Evolutionary conservation across 2,888 invertebrate species (phyloP).

Genomic region (Oeneis ivallda): DNA sequence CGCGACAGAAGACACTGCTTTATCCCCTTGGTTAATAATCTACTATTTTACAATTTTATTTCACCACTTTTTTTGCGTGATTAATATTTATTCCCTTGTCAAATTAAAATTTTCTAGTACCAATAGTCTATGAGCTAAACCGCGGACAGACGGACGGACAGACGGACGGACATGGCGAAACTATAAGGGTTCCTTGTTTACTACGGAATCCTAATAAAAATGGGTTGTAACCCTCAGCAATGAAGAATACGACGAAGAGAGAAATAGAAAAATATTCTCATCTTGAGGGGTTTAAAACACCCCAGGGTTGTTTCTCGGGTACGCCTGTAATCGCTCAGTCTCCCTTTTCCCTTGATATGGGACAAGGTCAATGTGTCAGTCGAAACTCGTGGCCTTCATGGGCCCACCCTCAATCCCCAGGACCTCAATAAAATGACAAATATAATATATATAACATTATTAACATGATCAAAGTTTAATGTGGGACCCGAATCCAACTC

Average conservation of each 20-base stretch:
- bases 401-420: constrained; percentile 14
- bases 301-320: background rate
- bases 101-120: no score
- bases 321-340: background rate
- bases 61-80: no score
- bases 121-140: no score
- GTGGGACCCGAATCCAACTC: constrained; percentile 1
- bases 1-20: no score
- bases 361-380: constrained; percentile 17
- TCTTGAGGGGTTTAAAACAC: background rate
- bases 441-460: constrained; percentile 19
- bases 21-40: no score
- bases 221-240: background rate
- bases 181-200: no score
- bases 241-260: background rate
- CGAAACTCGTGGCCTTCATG: constrained; percentile 12
- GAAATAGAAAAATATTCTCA: background rate
- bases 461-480: constrained; percentile 22
- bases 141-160: no score
- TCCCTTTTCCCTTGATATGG: constrained; percentile 5
- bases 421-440: constrained; percentile 9
- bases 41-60: no score
- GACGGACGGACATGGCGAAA: no score
- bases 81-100: no score
- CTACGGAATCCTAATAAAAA: no score